These are phyloP conservation scores for Amphimallon solstitiale DNA, from an alignment of 2,888 invertebrate genomes.

Conservation along the genomic window DNA sequence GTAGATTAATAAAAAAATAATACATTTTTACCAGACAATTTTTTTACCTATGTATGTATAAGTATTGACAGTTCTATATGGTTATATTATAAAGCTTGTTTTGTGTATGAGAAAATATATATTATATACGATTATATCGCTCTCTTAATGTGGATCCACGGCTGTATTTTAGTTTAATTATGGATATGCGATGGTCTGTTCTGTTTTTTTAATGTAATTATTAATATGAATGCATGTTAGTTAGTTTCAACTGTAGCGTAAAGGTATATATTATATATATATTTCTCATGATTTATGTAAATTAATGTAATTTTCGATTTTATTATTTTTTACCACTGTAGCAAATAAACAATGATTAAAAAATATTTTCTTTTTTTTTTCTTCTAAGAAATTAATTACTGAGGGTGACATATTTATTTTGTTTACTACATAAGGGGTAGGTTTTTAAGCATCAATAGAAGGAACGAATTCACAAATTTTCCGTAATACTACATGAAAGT, in stretches of 20 bases:
- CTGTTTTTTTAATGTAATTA: constrained; percentile 45
- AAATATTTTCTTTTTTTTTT: constrained; percentile 37
- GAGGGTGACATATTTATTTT: neutral
- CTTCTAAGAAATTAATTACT: constrained; percentile 6
- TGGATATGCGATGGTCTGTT: constrained; percentile 60
- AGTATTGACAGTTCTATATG: constrained; percentile 34
- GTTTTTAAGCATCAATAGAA: no score
- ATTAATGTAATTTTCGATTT: constrained; percentile 63
- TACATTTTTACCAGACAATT: constrained; percentile 2
- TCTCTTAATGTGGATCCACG: constrained; percentile 51
- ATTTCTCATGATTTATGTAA: constrained; percentile 60
- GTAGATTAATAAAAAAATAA: constrained; percentile 1
- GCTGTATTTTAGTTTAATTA: constrained; percentile 61
- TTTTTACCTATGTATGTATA: constrained; percentile 33
- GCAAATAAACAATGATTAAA: constrained; percentile 55
- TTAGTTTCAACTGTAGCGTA: constrained; percentile 49
- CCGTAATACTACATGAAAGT: no score
- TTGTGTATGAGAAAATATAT: constrained; percentile 40
- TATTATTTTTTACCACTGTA: constrained; percentile 64
- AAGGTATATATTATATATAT: constrained; percentile 46
- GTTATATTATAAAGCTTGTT: constrained; percentile 36
- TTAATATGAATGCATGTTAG: constrained; percentile 62
- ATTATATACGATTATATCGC: constrained; percentile 45
- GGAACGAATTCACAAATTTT: no score
- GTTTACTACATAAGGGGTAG: no score